Percentiles rank a stretch among this genome's conserved stretches.
phyloP scores from a whole-genome alignment of 2,888 invertebrate genomes.

The Meta bourneti region DNA sequence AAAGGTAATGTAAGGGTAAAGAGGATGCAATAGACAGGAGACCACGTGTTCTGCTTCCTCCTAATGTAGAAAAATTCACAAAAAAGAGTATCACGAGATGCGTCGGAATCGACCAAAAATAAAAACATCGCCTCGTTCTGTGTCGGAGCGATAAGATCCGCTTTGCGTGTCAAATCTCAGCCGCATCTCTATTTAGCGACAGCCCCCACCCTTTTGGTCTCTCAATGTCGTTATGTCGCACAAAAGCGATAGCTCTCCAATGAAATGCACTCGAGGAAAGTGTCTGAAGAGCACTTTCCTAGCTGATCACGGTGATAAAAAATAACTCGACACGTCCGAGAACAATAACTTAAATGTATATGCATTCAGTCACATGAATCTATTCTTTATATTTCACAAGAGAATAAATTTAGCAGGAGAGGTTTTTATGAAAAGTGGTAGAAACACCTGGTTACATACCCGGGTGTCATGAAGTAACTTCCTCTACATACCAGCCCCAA shows the following conservation, averaged over 20 bases:
- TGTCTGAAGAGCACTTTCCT: slow-evolving; percentile 11
- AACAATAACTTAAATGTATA: background rate
- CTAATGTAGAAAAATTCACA: background rate
- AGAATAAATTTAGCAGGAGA: no score
- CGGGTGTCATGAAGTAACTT: no score
- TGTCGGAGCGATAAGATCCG: slow-evolving; percentile 26
- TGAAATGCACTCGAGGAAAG: slow-evolving; percentile 27
- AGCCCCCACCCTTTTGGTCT: background rate
- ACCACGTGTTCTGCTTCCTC: background rate
- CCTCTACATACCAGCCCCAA: no score
- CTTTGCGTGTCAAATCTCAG: slow-evolving; percentile 66
- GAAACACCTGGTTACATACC: no score
- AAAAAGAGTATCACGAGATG: background rate
- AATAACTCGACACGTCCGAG: background rate
- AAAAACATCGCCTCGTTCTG: slow-evolving; percentile 7
- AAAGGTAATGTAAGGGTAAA: no score
- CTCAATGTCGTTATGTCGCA: slow-evolving; percentile 13
- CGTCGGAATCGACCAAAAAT: background rate
- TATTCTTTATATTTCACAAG: no score
- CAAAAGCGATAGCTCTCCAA: slow-evolving; percentile 33
- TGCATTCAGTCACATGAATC: no score
- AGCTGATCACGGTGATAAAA: background rate
- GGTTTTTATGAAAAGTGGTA: no score
- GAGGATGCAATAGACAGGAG: background rate
- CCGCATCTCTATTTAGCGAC: slow-evolving; percentile 35